Percentiles rank a stretch among this genome's conserved stretches.
Evolutionary conservation across 2,888 invertebrate genomes (phyloP).

Genomic region (Allacma fusca): DNA sequence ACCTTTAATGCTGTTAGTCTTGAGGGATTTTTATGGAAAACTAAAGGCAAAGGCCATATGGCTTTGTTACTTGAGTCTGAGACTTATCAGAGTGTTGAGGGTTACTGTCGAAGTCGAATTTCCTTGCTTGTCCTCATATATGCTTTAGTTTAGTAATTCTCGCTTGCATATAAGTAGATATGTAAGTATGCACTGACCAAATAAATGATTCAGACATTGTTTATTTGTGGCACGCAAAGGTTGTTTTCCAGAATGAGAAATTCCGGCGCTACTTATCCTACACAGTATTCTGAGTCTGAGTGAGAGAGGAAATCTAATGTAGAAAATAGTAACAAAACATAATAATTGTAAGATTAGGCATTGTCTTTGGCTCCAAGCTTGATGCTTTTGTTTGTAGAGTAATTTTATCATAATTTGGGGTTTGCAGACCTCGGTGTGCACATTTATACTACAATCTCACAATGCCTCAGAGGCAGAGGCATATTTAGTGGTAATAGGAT

Average conservation of each 20-base stretch:
- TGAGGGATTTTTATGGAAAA: not conserved
- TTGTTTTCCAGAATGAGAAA: too few relatives aligned
- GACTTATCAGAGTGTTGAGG: not conserved
- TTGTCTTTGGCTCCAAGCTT: not conserved
- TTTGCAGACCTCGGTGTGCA: not conserved
- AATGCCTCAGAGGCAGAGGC: not conserved
- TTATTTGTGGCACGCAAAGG: too few relatives aligned
- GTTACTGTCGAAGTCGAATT: not conserved
- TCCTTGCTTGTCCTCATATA: not conserved
- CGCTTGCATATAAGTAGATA: too few relatives aligned
- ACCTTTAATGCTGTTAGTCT: not conserved
- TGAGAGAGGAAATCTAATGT: too few relatives aligned
- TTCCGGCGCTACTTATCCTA: too few relatives aligned
- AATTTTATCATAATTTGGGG: slow-evolving; percentile 2
- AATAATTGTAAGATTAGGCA: not conserved
- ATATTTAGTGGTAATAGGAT: not conserved
- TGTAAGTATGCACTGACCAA: too few relatives aligned
- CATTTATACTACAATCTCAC: not conserved
- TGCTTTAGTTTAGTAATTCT: too few relatives aligned
- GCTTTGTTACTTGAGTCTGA: not conserved
- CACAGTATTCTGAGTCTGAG: too few relatives aligned
- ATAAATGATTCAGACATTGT: too few relatives aligned
- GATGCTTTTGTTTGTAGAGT: not conserved
- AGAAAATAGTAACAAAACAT: too few relatives aligned
- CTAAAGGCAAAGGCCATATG: not conserved